These are phyloP conservation scores for Kryphioiulus occultus DNA, from an alignment of 2,888 invertebrate genomes.

Conservation along the genomic window DNA sequence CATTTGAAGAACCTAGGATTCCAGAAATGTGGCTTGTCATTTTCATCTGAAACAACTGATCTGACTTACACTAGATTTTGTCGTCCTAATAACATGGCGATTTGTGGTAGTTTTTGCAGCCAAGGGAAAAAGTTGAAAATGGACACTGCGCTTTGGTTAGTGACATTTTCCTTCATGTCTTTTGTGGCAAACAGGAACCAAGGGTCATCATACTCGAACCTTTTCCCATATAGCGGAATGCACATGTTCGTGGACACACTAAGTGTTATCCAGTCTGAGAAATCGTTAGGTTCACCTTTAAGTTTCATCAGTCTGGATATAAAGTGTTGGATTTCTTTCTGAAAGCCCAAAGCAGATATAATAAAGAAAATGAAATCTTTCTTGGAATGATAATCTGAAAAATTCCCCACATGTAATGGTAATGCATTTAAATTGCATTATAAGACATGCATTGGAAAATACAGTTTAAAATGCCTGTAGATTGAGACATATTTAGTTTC, in stretches of 20 bases:
- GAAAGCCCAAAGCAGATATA: neutral
- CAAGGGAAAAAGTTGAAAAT: slow-evolving; percentile 44
- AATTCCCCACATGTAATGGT: too few relatives aligned
- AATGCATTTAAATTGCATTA: too few relatives aligned
- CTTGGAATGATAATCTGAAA: too few relatives aligned
- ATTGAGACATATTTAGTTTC: too few relatives aligned
- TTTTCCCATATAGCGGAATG: neutral
- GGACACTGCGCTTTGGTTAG: neutral
- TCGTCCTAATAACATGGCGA: neutral
- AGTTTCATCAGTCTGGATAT: neutral
- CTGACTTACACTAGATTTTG: neutral
- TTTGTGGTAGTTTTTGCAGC: slow-evolving; percentile 27
- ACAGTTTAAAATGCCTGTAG: too few relatives aligned
- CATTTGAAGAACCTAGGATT: too few relatives aligned
- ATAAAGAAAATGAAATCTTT: too few relatives aligned
- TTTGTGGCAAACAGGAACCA: neutral
- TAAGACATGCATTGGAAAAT: too few relatives aligned
- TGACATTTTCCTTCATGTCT: too few relatives aligned
- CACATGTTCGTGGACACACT: slow-evolving; percentile 43
- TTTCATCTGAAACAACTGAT: neutral
- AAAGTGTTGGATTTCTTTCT: neutral
- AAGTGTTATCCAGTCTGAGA: slow-evolving; percentile 14
- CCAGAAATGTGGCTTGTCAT: neutral
- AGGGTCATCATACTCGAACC: slow-evolving; percentile 45
- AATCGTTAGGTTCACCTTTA: neutral